A percentile compares a stretch with the other conserved stretches of the same genome.
These are phyloP conservation scores for Eupithecia subumbrata DNA, from an alignment of 2,888 invertebrate species.

Conservation along the genomic window DNA sequence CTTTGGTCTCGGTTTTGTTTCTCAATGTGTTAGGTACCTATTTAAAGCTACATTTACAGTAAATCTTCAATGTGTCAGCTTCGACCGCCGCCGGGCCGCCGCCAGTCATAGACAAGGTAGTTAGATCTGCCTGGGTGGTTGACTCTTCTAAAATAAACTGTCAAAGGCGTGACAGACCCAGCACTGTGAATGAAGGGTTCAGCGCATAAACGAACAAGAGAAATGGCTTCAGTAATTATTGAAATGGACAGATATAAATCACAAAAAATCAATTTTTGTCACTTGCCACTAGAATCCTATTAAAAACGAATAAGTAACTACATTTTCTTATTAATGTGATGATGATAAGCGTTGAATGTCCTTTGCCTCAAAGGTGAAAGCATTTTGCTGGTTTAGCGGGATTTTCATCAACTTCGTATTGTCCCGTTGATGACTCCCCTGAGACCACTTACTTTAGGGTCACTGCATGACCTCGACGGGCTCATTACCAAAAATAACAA, in stretches of 20 bases:
- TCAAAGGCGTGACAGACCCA: background rate
- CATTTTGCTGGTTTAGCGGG: background rate
- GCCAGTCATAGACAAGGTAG: too few relatives aligned
- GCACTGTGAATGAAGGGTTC: too few relatives aligned
- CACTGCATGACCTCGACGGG: background rate
- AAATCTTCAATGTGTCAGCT: too few relatives aligned
- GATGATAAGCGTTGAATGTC: background rate
- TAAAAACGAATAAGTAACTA: too few relatives aligned
- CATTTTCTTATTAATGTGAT: background rate
- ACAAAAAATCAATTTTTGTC: too few relatives aligned
- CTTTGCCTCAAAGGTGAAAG: background rate
- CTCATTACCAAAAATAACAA: constrained; percentile 1
- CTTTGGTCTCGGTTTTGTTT: background rate
- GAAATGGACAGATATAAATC: too few relatives aligned
- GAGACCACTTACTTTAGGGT: constrained; percentile 2
- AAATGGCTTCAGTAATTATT: too few relatives aligned
- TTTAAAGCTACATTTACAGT: too few relatives aligned
- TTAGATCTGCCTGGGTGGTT: background rate
- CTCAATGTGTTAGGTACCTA: too few relatives aligned
- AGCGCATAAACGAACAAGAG: too few relatives aligned
- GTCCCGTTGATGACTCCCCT: background rate
- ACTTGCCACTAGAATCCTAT: too few relatives aligned
- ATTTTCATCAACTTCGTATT: background rate
- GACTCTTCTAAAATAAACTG: background rate
- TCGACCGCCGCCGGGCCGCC: too few relatives aligned